phyloP scores from a whole-genome alignment of 2,888 invertebrate species.

The Limenitis camilla region DNA sequence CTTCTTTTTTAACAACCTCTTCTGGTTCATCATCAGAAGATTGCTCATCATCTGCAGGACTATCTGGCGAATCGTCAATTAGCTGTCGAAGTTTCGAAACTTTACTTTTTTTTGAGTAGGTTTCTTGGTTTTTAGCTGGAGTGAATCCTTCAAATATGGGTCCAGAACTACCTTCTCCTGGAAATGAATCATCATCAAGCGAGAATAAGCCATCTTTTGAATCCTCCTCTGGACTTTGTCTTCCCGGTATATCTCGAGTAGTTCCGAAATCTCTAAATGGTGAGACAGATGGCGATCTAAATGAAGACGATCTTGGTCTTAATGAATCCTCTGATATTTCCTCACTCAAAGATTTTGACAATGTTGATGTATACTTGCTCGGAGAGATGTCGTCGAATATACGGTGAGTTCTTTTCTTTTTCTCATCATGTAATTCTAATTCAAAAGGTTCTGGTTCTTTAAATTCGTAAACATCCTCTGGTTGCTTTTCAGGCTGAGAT shows the following conservation, averaged over 20 bases:
- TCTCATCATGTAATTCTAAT: conserved; percentile 80
- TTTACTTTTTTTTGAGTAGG: conserved; percentile 69
- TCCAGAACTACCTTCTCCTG: conserved; percentile 69
- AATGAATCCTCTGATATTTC: conserved; percentile 69
- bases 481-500: conserved; percentile 51
- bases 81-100: conserved; percentile 62
- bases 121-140: conserved; percentile 72
- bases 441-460: conserved; percentile 93
- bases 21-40: conserved; percentile 66
- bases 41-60: conserved; percentile 69
- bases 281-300: conserved; percentile 61
- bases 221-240: conserved; percentile 77
- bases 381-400: conserved; percentile 71
- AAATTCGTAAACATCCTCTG: conserved; percentile 87
- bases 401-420: conserved; percentile 67
- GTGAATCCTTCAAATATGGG: conserved; percentile 74
- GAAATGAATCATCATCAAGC: conserved; percentile 76
- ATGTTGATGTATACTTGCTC: conserved; percentile 60
- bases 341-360: conserved; percentile 69
- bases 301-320: conserved; percentile 43
- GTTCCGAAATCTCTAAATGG: conserved; percentile 59
- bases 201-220: conserved; percentile 76
- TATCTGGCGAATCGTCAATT: conserved; percentile 68
- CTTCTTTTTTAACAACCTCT: conserved; percentile 40
- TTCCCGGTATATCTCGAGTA: conserved; percentile 74